Percentiles rank a stretch among this genome's conserved stretches.
phyloP scores from a whole-genome alignment of 2,888 invertebrate species.

The Tanypteryx hageni region DNA sequence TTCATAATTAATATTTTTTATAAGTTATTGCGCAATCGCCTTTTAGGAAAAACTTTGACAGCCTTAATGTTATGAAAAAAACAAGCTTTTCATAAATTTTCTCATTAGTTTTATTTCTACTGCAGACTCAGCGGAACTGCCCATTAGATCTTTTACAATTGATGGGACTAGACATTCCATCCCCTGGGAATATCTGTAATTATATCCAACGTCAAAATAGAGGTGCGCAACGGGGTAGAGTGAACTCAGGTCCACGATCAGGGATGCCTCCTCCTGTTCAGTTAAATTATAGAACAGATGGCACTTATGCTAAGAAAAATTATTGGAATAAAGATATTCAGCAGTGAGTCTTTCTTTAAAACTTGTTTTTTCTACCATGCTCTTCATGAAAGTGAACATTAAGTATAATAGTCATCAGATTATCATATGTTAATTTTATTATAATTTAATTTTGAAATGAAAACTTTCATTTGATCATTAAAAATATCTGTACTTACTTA shows the following conservation, averaged over 20 bases:
- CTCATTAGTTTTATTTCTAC: neutral
- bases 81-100: neutral
- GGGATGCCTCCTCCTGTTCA: conserved; percentile 24
- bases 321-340: conserved; percentile 37
- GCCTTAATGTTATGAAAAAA: neutral
- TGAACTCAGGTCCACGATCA: conserved; percentile 46
- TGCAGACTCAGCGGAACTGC: conserved; percentile 28
- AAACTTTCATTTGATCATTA: neutral
- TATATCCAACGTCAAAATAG: conserved; percentile 7
- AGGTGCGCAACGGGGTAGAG: conserved; percentile 10
- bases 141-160: neutral
- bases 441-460: too few species aligned
- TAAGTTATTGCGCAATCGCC: neutral
- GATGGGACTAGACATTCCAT: conserved; percentile 22
- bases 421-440: neutral
- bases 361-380: too few species aligned
- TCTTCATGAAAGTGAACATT: neutral
- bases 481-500: neutral
- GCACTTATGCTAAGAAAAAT: conserved; percentile 45
- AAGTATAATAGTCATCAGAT: neutral
- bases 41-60: neutral
- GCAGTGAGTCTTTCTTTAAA: neutral
- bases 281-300: conserved; percentile 23
- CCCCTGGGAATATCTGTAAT: neutral
- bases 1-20: neutral